Evolutionary conservation across 2,888 invertebrate species (phyloP).

Genomic region (Orchestes rusci): DNA sequence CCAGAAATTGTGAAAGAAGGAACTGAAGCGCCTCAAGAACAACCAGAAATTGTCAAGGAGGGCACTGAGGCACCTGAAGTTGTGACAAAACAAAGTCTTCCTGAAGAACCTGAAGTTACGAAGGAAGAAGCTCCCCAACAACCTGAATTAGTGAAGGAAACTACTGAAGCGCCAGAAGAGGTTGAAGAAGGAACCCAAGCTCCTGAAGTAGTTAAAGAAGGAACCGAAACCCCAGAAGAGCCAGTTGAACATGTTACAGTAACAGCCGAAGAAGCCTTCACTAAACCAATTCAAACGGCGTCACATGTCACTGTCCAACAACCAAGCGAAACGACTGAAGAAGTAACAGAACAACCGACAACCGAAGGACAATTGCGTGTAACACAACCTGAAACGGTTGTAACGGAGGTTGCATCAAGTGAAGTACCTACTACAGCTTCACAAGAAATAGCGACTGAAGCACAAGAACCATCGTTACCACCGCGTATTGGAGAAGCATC

Average conservation of each 20-base stretch:
- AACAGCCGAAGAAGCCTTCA: conserved; percentile 12
- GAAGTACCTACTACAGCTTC: too few species aligned
- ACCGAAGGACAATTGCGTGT: conserved; percentile 4
- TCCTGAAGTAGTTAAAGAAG: conserved; percentile 1
- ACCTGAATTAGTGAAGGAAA: background rate
- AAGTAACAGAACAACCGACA: conserved; percentile 1
- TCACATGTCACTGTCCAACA: conserved; percentile 19
- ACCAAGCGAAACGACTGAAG: conserved; percentile 1
- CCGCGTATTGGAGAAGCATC: conserved; percentile 11
- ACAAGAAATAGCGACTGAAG: background rate
- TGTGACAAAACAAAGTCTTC: background rate
- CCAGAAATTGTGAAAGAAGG: background rate
- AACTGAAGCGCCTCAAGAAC: conserved; percentile 1
- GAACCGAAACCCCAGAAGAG: too few species aligned
- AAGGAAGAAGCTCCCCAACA: background rate
- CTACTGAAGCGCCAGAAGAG: background rate
- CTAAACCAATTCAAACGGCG: conserved; percentile 25
- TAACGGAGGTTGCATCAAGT: background rate
- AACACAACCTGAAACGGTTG: conserved; percentile 7
- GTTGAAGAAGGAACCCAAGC: conserved; percentile 4
- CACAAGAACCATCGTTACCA: conserved; percentile 31
- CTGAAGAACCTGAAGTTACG: background rate
- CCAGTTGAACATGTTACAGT: conserved; percentile 15
- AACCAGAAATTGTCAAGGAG: conserved; percentile 13
- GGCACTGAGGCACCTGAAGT: conserved; percentile 12